Evolutionary conservation across 2,113 vertebrate genomes (phyloP).

Genomic region (Clinocottus analis): DNA sequence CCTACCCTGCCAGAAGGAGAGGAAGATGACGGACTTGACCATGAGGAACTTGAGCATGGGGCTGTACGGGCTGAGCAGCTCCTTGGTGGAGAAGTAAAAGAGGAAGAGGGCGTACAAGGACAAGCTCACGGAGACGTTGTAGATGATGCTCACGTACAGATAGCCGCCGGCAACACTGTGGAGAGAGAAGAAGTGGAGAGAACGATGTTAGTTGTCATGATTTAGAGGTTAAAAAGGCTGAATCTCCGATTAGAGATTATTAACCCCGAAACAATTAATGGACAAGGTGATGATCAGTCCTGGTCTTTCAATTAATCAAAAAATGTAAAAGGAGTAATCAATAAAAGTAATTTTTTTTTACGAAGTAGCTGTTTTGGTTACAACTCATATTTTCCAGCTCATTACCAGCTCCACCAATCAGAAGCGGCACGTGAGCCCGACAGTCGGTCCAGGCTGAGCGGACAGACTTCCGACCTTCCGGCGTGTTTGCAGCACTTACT

Average conservation of each 20-base stretch:
- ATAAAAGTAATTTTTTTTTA: too few relatives aligned
- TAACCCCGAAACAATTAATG: background rate
- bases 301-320: conserved; percentile 13
- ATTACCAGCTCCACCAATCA: background rate
- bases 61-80: conserved; percentile 94
- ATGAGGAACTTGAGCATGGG: conserved; percentile 98
- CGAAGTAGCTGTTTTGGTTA: background rate
- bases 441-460: too few relatives aligned
- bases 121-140: conserved; percentile 97
- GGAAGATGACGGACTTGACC: conserved; percentile 98
- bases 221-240: background rate
- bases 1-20: conserved; percentile 98
- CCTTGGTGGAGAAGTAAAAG: conserved; percentile 93
- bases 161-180: conserved; percentile 92
- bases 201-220: background rate
- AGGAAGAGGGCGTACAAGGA: conserved; percentile 97
- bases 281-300: background rate
- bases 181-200: conserved; percentile 27
- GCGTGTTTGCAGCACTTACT: conserved; percentile 82
- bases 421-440: too few relatives aligned
- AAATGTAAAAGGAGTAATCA: background rate
- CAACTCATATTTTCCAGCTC: background rate
- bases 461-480: background rate
- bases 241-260: conserved; percentile 28
- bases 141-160: conserved; percentile 95